These are phyloP conservation scores for Bos javanicus DNA, from an alignment of 2,113 vertebrate species.

Conservation along the genomic window DNA sequence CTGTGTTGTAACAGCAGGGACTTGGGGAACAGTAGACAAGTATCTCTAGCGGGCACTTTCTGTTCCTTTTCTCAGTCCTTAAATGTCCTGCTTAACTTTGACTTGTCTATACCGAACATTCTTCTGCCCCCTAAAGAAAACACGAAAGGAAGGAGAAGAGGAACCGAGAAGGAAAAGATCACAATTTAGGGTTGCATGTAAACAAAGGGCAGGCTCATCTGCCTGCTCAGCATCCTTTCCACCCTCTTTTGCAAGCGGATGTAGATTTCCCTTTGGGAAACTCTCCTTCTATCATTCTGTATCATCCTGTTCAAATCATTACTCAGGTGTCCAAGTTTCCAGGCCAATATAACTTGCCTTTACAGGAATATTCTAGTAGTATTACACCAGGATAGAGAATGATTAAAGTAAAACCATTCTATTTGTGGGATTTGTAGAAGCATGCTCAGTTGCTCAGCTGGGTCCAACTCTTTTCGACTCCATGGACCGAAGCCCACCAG, in stretches of 20 bases:
- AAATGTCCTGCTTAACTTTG: not conserved
- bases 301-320: not conserved
- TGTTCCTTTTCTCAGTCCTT: not conserved
- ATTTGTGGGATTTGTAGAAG: not conserved
- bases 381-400: not conserved
- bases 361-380: not conserved
- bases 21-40: not conserved
- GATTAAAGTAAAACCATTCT: not conserved
- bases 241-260: not conserved
- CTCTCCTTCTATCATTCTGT: too few species aligned
- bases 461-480: accelerated
- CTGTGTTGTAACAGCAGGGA: not conserved
- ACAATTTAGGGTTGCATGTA: not conserved
- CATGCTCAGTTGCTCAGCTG: not conserved
- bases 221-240: not conserved
- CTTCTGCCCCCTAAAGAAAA: not conserved
- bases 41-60: not conserved
- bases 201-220: not conserved
- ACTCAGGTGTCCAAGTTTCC: not conserved
- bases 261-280: not conserved
- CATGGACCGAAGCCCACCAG: not conserved
- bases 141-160: not conserved
- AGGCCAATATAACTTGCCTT: not conserved
- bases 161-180: not conserved
- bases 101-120: not conserved